Evolutionary conservation across 2,888 invertebrate species (phyloP), one percentile per base, ranked within the genome.

Genomic region (Ennomos fuscantarius): DNA sequence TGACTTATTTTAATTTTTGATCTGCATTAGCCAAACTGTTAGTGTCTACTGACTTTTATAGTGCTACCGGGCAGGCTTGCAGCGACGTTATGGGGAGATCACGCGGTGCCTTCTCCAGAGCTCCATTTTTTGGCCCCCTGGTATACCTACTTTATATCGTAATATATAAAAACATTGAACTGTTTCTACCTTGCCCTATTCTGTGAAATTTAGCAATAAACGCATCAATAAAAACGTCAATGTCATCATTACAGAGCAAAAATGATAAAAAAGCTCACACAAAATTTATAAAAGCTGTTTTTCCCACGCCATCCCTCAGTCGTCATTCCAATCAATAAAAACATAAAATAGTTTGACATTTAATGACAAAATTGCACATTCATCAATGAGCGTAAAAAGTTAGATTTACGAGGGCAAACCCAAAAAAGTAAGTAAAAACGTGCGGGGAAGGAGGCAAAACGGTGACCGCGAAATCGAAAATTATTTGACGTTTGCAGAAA

Each of bases 261-360:
- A 74, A 61, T 60, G 41, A 47, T 32, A 67, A 65, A 68, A 68
- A 32, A 56, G 47, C 12, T 10, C 9, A 48, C n/a, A 10, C 8
- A 10, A n/a, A 55, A 67, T 46, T 13, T 15, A 53, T 54, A 63
- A 62, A 69, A 68, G 72, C 70, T 75, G 69, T 66, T 49, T 42
- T 90, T 90, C 89, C 79, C 91, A 89, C 89, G 83, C 69, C 71
- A 69, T 77, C 60, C 62, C 53, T 50, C 70, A 72, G 73, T 65
- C 73, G 76, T 79, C 76, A 76, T 70, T 74, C 64, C 74, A 74
- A 84, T 86, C 81, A 81, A 87, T 86, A 77, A 78, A 76, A 86
- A 81, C 80, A 82, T 87, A 87, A 88, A 89, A 89, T 86, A 87
- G 75, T 90, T 89, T 89, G 90, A 90, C 87, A 83, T 81, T 78